Evolutionary conservation across 2,888 invertebrate species (phyloP).

Genomic region (Atrina japonica): DNA sequence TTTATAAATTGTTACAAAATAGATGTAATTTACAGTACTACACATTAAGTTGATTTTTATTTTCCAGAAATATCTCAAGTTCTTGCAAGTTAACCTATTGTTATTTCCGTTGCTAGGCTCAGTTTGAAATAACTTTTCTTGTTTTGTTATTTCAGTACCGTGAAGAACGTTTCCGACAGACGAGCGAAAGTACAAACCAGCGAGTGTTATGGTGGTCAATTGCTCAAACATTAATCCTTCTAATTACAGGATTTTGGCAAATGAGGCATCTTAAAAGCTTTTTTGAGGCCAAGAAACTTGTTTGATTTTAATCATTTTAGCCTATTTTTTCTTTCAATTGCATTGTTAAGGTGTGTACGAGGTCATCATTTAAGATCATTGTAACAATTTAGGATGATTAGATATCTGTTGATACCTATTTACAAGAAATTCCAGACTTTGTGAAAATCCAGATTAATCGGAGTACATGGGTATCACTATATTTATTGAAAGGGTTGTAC

Average conservation of each 20-base stretch:
- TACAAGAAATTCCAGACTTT: neutral
- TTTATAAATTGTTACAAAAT: no score
- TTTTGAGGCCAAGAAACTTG: slow-evolving; percentile 99
- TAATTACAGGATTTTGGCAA: slow-evolving; percentile 98
- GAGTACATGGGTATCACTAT: no score
- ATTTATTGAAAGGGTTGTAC: no score
- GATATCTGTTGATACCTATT: neutral
- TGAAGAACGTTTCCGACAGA: slow-evolving; percentile 97
- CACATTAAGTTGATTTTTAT: no score
- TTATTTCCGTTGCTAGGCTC: no score
- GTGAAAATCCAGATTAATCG: no score
- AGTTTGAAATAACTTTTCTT: no score
- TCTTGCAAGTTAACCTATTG: no score
- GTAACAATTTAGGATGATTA: neutral
- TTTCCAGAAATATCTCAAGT: no score
- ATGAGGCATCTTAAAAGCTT: slow-evolving; percentile 99
- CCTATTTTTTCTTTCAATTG: no score
- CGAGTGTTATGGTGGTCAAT: slow-evolving; percentile 95
- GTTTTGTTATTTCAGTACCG: slow-evolving; percentile 88
- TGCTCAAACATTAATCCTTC: slow-evolving; percentile 93
- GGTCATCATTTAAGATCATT: neutral
- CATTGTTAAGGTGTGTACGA: no score
- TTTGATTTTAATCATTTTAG: slow-evolving; percentile 54
- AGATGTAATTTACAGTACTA: no score
- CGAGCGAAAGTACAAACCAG: slow-evolving; percentile 97